Evolutionary conservation across 1,140 invertebrate genomes (phyloP), one percentile per base, ranked within the genome.

Genomic region (Anthonomus grandis): DNA sequence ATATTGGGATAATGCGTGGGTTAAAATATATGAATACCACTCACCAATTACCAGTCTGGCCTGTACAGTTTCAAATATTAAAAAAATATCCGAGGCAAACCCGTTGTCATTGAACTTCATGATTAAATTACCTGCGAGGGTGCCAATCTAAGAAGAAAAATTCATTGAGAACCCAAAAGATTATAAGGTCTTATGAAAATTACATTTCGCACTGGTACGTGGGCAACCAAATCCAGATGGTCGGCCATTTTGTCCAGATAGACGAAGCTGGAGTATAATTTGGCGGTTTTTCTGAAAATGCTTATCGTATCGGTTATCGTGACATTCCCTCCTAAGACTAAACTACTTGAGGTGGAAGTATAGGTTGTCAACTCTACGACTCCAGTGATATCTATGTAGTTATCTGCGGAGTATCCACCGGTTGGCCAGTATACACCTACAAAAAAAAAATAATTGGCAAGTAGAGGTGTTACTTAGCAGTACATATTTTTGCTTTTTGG

Each of bases 31-130:
- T 15, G 23, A 36, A 10, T 10, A 21, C 55, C 42, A 58, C 44
- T 57, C 74, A 83, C 82, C 73, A 48, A 89, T 81, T 25, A 80
- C 80, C 6, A 91, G 42, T 64, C 79, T 73, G 2, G 85, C 86
- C 50, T 83, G 82, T 53, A 83, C 80, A 18, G 84, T 82, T 78
- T 88, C 86, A 45, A 92, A 75, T 23, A 89, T 77, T 23, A 89
- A 66, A 71, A 89, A 91, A 19, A 92, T 65, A 73, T 92, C 89
- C 1, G 89, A 92, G 21, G 83, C 86, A 74, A 93, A 93, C 68
- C 89, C 85, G 10, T 75, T 78, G 64, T 90, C 78, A 9, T 74
- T 55, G 68, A 91, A 78, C 75, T 93, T 93, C 36, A 91, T 80
- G 74, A 83, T 85, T 57, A 93, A 75, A 69, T 93, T 93, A 24